phyloP scores from a whole-genome alignment of 2,888 invertebrate species.

The Sarcophaga subvicina region DNA sequence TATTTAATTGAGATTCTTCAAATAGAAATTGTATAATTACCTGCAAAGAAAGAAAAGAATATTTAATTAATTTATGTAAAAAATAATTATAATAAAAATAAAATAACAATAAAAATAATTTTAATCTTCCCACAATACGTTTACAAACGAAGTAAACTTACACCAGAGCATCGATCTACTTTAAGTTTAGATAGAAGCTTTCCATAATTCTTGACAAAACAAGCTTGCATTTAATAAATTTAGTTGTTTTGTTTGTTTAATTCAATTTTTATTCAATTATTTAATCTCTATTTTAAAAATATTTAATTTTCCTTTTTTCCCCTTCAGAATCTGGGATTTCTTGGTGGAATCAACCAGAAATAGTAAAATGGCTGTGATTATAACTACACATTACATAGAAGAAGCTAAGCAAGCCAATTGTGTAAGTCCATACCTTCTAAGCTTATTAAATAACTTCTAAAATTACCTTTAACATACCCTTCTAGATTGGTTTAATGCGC shows the following conservation, averaged over 20 bases:
- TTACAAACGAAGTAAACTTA: too few species aligned
- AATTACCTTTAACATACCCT: slow-evolving; percentile 22
- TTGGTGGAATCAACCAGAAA: slow-evolving; percentile 87
- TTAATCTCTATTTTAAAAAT: too few species aligned
- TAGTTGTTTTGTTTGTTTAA: too few species aligned
- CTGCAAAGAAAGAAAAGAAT: slow-evolving; percentile 51
- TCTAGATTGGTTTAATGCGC: slow-evolving; percentile 94
- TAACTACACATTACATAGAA: slow-evolving; percentile 97
- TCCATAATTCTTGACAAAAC: too few species aligned
- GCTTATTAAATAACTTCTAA: background rate
- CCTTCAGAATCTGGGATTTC: slow-evolving; percentile 93
- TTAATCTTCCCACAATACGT: too few species aligned
- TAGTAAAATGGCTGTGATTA: slow-evolving; percentile 90
- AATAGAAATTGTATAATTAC: slow-evolving; percentile 22
- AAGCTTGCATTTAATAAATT: too few species aligned
- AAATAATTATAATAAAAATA: background rate
- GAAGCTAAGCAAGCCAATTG: slow-evolving; percentile 92
- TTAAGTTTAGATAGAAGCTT: too few species aligned
- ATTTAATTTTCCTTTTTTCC: too few species aligned
- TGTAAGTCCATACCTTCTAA: slow-evolving; percentile 82
- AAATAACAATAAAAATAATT: too few species aligned
- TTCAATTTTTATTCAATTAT: too few species aligned
- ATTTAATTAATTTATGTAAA: slow-evolving; percentile 13
- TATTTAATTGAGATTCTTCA: too few species aligned
- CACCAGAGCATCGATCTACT: too few species aligned